Evolutionary conservation across 2,888 invertebrate species (phyloP).

Genomic region (Erebia ligea): DNA sequence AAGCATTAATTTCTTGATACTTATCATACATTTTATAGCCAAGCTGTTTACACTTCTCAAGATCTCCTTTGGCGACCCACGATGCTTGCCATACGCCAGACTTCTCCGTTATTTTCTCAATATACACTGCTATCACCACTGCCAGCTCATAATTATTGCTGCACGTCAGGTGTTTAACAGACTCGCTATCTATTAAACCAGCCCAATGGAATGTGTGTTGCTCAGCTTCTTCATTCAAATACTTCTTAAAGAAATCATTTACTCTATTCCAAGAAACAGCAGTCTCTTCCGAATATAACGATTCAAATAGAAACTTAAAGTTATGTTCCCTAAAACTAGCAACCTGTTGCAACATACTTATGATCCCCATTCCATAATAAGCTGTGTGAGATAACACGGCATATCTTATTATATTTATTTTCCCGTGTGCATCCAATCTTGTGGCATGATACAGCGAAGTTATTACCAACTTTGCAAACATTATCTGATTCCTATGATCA

Average conservation of each 20-base stretch:
- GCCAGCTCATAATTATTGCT: slow-evolving; percentile 38
- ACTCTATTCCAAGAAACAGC: slow-evolving; percentile 37
- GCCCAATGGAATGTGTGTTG: slow-evolving; percentile 42
- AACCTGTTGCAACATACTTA: slow-evolving; percentile 39
- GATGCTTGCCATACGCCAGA: slow-evolving; percentile 40
- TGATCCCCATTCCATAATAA: slow-evolving; percentile 42
- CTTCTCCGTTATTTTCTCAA: slow-evolving; percentile 31
- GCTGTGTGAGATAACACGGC: slow-evolving; percentile 40
- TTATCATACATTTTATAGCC: slow-evolving; percentile 21
- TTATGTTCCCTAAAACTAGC: not conserved
- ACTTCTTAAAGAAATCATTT: slow-evolving; percentile 30
- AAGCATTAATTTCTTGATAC: not conserved
- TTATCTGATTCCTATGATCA: slow-evolving; percentile 33
- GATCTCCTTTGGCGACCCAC: slow-evolving; percentile 33
- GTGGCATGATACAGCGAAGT: slow-evolving; percentile 31
- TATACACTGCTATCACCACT: slow-evolving; percentile 40
- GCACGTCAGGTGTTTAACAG: slow-evolving; percentile 41
- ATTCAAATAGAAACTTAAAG: slow-evolving; percentile 18
- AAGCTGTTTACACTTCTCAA: slow-evolving; percentile 21
- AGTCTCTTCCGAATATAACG: slow-evolving; percentile 34
- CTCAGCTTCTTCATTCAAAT: slow-evolving; percentile 25
- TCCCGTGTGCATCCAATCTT: not conserved
- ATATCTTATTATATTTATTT: slow-evolving; percentile 38
- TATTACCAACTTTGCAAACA: slow-evolving; percentile 46
- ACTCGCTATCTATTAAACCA: slow-evolving; percentile 38